Percentiles rank a stretch among this genome's conserved stretches.
Evolutionary conservation across 2,797 vertebrate genomes (phyloP).

Genomic region (Pteronotus mesoamericanus): DNA sequence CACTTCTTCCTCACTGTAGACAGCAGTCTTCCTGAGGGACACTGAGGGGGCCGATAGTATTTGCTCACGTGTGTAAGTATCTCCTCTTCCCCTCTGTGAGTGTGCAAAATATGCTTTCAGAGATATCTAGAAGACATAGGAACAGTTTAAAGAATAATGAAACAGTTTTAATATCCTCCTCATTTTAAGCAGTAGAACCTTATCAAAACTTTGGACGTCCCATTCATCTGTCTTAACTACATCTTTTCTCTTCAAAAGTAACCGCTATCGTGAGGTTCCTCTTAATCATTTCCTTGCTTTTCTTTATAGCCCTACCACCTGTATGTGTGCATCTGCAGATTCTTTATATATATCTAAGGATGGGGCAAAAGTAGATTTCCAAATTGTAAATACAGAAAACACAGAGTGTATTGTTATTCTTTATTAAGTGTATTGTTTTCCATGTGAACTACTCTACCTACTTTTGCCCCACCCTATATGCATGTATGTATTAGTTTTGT

Average conservation of each 20-base stretch:
- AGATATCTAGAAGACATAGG: background rate
- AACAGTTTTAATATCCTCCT: background rate
- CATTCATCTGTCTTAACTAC: background rate
- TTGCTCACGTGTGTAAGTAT: background rate
- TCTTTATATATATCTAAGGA: background rate
- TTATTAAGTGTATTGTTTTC: too few relatives aligned
- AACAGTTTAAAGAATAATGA: background rate
- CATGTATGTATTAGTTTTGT: background rate
- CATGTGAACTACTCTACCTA: too few relatives aligned
- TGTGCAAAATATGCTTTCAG: background rate
- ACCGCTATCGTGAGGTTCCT: background rate
- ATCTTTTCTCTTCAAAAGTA: background rate
- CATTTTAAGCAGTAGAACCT: background rate
- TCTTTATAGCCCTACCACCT: background rate
- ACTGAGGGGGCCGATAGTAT: background rate
- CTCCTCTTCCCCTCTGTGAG: background rate
- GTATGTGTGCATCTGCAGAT: background rate
- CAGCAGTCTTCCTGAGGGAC: background rate
- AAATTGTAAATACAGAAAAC: too few relatives aligned
- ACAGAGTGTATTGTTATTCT: too few relatives aligned
- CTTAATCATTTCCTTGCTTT: background rate
- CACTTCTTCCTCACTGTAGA: background rate
- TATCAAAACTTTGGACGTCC: background rate
- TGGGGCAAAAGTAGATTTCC: too few relatives aligned
- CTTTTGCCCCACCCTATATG: background rate